These are phyloP conservation scores for Euphonia xanthogaster DNA, from an alignment of 2,797 vertebrate species.

Conservation along the genomic window DNA sequence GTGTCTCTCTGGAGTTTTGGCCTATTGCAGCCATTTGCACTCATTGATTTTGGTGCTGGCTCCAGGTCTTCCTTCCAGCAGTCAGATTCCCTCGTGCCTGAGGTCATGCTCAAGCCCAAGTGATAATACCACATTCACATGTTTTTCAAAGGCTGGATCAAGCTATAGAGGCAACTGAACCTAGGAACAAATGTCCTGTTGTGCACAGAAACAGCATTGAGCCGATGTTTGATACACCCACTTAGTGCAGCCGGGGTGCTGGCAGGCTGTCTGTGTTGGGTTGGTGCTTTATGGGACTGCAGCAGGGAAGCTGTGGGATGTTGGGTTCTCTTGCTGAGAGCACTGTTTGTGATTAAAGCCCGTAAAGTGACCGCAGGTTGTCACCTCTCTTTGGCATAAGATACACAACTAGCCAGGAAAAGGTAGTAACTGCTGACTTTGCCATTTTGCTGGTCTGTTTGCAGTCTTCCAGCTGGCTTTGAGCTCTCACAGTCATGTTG, in stretches of 20 bases:
- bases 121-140: not conserved
- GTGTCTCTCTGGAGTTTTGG: not conserved
- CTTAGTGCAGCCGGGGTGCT: not conserved
- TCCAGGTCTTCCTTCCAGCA: not conserved
- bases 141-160: not conserved
- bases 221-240: not conserved
- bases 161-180: not conserved
- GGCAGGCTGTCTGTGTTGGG: not conserved
- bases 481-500: not conserved
- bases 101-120: not conserved
- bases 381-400: not conserved
- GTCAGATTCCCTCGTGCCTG: not conserved
- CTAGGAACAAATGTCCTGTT: not conserved
- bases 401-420: not conserved
- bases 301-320: not conserved
- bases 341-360: not conserved
- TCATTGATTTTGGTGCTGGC: not conserved
- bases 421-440: conserved; percentile 21
- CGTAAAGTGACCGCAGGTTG: not conserved
- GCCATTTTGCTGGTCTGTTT: conserved; percentile 1
- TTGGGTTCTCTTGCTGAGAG: not conserved
- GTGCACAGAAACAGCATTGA: not conserved
- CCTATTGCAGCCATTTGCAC: not conserved
- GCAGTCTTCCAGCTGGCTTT: conserved; percentile 14
- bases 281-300: not conserved